Evolutionary conservation across 2,888 invertebrate species (phyloP), one percentile per base, ranked within the genome.

Genomic region (Penaeus monodon): DNA sequence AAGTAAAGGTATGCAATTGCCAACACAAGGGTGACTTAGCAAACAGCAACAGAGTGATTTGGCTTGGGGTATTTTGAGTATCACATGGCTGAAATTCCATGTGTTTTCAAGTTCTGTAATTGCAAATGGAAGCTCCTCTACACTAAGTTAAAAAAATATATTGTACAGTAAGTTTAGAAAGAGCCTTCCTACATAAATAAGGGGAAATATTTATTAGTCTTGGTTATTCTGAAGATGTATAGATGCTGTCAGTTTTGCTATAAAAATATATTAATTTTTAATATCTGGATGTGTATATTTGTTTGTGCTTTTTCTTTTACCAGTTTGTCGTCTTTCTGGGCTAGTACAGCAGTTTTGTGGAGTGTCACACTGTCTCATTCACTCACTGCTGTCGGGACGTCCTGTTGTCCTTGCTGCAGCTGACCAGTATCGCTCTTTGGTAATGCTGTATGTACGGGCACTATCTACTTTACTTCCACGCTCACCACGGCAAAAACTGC

Each of bases 331-430:
- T 12, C 49, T 88, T 63, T 86, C 88, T 78, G 84, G 86, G 14
- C 44, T 88, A 64, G 81, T 88, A 38, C 88, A 88, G 64, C 86
- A 88, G 70, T 88, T 88, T 57, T 83, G 88, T 68, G 88, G 88
- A 20, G 88, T 88, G 29, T 88, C 88, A 38, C 88, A 88, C 76
- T 88, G 88, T 33, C 74, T 88, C 17, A 70, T 88, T 29, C 88
- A 88, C 38, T 65, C 88, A 22, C 29, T 88, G 14, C 83, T 88
- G 66, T 85, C 85, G 79, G 88, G 88, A 8, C 83, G 86, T 22
- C 83, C 86, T 44, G 83, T 88, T 73, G 29, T 88, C 14, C 57
- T 88, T 29, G 88, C 88, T 29, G 88, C 86, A 22, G 86, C 86
- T 57, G 88, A 88, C 7, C 57, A 65, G n/a, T 84, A 86, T 65